Base-by-base conservation (phyloP, 2,113 vertebrate species). In the Peromyscus leucopus region DNA sequence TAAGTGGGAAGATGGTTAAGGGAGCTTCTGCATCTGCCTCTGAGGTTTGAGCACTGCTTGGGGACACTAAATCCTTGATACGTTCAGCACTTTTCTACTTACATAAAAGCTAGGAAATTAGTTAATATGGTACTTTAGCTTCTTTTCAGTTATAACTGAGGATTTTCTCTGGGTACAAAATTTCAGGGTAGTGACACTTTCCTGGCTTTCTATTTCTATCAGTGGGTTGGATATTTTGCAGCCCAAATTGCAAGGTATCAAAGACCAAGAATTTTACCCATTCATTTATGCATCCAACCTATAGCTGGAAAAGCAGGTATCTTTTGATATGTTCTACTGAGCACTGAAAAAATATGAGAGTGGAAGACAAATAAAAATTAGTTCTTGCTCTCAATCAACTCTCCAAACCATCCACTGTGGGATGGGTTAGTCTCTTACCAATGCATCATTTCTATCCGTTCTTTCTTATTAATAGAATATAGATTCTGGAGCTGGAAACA, bases 121-220 rank as follows among this genome's bases (percentile, higher is more conserved):
- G 95, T 93, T 95, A 94, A 97, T 90, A 67, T 48, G 75, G 78
- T 72, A 71, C 83, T 94, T 93, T 75, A 76, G 42, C 82, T 84
- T 97, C 93, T 78, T 71, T 85, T 94, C 91, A 31, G 72, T 88
- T 91, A 57, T 61, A 93, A 83, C 72, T 88, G 89, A 91, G 96
- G 46, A 75, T 96, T 82, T 96, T 96, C 91, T 93, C 82, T 85
- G 51, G 93, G 74, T 63, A 95, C 61, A 89, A 96, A 94, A 96
- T 93, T 96, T 95, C 65, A 98, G 89, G 71, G 51, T 79, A 55
- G 61, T 93, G 55, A 76, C 63, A 79, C 39, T 90, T 71, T 78
- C 48, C 31, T 90, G 69, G 82, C 82, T 93, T 98, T 84, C 88
- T 72, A 10, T 61, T 61, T 91, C 74, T 74, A 19, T 59, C 86